A percentile compares a stretch with the other conserved stretches of the same genome.
Conservation (phyloP, 2,113 vertebrate genomes). For the Cnemophilus loriae region DNA sequence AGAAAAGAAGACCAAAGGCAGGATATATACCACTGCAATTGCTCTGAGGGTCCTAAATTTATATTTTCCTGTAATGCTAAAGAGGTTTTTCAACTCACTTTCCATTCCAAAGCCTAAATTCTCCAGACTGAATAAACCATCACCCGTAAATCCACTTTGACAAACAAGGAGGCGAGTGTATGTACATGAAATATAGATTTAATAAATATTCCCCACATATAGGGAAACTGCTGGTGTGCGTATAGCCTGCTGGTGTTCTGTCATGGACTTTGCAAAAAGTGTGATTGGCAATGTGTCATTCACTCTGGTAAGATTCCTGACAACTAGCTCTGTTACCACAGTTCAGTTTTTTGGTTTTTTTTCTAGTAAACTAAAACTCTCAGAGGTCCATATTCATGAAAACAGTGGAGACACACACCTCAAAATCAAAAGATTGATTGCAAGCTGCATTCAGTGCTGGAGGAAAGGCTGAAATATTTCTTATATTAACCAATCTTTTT, state of each 20-base stretch:
- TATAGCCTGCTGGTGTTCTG: neutral
- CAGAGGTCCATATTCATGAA: neutral
- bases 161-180: neutral
- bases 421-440: neutral
- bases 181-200: constrained; percentile 58
- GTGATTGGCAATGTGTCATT: neutral
- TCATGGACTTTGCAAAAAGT: neutral
- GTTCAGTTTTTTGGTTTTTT: neutral
- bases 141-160: constrained; percentile 11
- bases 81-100: constrained; percentile 44
- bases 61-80: constrained; percentile 24
- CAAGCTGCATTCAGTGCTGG: neutral
- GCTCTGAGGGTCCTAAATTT: constrained; percentile 11
- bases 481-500: neutral
- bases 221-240: neutral
- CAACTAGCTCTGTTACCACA: neutral
- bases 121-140: constrained; percentile 13
- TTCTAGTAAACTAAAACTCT: neutral
- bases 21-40: constrained; percentile 14
- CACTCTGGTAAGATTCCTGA: neutral
- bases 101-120: constrained; percentile 36
- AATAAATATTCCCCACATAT: constrained; percentile 31
- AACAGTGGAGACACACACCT: neutral
- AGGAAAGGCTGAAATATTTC: neutral
- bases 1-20: constrained; percentile 26